These are phyloP conservation scores for Danaus chrysippus DNA, from an alignment of 2,888 invertebrate genomes.

Conservation along the genomic window DNA sequence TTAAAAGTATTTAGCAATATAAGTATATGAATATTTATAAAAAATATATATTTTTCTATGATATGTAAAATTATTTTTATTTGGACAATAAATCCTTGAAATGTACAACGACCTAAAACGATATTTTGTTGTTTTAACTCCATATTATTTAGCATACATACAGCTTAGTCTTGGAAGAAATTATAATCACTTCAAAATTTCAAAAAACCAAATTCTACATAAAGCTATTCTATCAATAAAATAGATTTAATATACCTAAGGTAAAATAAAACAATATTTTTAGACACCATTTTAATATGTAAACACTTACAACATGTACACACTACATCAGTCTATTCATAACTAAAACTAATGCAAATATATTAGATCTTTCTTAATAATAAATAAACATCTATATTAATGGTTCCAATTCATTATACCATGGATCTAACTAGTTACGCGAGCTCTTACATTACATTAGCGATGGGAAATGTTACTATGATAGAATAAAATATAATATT, in stretches of 20 bases:
- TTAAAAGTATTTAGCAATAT: too few species aligned
- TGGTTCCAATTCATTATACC: constrained; percentile 22
- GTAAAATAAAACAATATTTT: constrained; percentile 30
- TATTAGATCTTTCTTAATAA: constrained; percentile 52
- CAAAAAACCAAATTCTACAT: too few species aligned
- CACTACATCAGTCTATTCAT: constrained; percentile 53
- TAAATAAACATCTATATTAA: constrained; percentile 46
- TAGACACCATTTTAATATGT: constrained; percentile 44
- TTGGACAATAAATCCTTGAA: too few species aligned
- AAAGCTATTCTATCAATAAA: too few species aligned
- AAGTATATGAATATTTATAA: background rate
- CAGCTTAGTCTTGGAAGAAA: too few species aligned
- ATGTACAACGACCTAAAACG: too few species aligned
- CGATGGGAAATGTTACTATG: background rate
- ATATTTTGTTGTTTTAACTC: too few species aligned
- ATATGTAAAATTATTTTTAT: background rate
- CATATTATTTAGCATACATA: too few species aligned
- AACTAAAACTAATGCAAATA: constrained; percentile 46
- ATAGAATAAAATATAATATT: constrained; percentile 9
- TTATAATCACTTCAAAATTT: too few species aligned
- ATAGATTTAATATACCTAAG: background rate
- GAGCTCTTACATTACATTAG: background rate
- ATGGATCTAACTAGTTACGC: constrained; percentile 26
- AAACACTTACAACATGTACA: constrained; percentile 39
- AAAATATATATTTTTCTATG: background rate